These are phyloP conservation scores for Corella eumyota DNA, from an alignment of 23 tunicate genomes.

Conservation along the genomic window DNA sequence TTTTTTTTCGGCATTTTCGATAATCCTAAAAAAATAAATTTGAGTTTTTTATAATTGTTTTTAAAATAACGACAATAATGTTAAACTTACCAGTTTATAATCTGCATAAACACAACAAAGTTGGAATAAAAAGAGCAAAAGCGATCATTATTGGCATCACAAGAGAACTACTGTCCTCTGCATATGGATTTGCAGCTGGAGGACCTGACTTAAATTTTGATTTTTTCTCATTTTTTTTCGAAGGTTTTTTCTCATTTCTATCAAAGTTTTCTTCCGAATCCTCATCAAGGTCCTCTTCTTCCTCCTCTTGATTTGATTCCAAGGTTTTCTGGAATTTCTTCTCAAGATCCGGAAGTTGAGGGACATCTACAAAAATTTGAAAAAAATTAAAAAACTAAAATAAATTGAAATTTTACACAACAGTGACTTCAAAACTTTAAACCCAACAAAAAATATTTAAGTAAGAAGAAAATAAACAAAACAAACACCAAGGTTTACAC, in stretches of 20 bases:
- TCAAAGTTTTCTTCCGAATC: slow-evolving; percentile 49
- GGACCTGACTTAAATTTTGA: slow-evolving; percentile 67
- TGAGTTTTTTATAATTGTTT: too few species aligned
- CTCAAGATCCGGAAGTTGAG: slow-evolving; percentile 48
- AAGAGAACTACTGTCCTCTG: slow-evolving; percentile 65
- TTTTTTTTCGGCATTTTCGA: too few species aligned
- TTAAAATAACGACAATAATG: too few species aligned
- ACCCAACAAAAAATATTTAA: too few species aligned
- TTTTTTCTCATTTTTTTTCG: slow-evolving; percentile 5
- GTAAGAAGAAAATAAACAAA: too few species aligned
- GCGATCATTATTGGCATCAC: slow-evolving; percentile 82
- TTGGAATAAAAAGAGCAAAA: slow-evolving; percentile 77
- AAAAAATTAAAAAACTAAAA: not conserved
- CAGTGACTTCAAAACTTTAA: too few species aligned
- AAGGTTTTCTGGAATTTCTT: not conserved
- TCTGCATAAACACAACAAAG: slow-evolving; percentile 65
- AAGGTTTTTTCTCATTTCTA: slow-evolving; percentile 1
- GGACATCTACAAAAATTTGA: slow-evolving; percentile 29
- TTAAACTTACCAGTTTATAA: too few species aligned
- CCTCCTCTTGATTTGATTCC: slow-evolving; percentile 6
- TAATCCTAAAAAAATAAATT: too few species aligned
- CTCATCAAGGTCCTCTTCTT: slow-evolving; percentile 42
- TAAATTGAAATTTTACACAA: not conserved
- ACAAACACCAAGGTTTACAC: too few species aligned
- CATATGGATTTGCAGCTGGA: slow-evolving; percentile 80